A percentile compares a stretch with the other conserved stretches of the same genome.
phyloP scores from a whole-genome alignment of 2,113 vertebrate genomes.

The Nanorana parkeri region DNA sequence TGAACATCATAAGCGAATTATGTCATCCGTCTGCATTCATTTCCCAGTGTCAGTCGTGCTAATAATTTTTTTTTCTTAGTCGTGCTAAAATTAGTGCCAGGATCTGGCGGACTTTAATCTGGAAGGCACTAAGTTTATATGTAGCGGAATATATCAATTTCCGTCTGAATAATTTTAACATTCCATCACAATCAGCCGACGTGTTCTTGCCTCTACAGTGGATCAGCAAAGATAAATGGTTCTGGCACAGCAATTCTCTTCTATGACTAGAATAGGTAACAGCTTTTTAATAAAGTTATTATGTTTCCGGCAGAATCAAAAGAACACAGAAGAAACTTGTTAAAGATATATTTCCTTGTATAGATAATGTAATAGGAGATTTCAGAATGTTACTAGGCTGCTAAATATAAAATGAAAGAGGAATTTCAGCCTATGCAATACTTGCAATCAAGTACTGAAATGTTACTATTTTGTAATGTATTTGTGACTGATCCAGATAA shows the following conservation, averaged over 20 bases:
- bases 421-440: too few species aligned
- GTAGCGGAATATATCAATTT: slow-evolving; percentile 10
- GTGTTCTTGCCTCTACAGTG: background rate
- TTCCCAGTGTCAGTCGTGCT: slow-evolving; percentile 20
- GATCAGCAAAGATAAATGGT: slow-evolving; percentile 10
- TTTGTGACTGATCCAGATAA: too few species aligned
- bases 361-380: too few species aligned
- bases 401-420: too few species aligned
- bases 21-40: slow-evolving; percentile 30
- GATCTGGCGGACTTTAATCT: slow-evolving; percentile 12
- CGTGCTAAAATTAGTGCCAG: slow-evolving; percentile 14
- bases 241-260: slow-evolving; percentile 12
- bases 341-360: background rate
- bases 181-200: slow-evolving; percentile 21
- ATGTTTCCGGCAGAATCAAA: background rate
- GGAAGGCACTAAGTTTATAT: slow-evolving; percentile 10
- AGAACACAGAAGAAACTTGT: background rate
- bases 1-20: slow-evolving; percentile 1
- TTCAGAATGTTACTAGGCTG: too few species aligned
- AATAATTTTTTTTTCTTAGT: too few species aligned
- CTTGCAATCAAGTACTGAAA: too few species aligned
- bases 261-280: background rate
- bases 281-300: background rate
- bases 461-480: too few species aligned
- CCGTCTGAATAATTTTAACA: slow-evolving; percentile 15